Base-by-base conservation (phyloP, 2,888 invertebrate genomes). In the Ornithoptera priamus region DNA sequence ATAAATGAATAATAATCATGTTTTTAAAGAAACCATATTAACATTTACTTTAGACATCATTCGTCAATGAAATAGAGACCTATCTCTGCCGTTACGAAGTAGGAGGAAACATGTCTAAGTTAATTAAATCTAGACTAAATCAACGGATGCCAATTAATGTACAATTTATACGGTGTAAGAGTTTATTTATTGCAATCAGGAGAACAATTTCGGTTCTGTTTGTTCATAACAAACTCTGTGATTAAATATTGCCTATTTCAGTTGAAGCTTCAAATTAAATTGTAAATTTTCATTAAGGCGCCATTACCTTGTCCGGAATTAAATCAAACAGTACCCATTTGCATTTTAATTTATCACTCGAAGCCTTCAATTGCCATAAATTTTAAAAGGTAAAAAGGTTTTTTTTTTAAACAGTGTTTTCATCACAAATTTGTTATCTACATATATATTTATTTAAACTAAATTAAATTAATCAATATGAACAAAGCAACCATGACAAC, bases 281-380 rank as follows among this genome's bases (percentile, higher is more conserved):
- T 57, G n/a, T 57, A 57, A 57, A 57, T 57, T 57, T 57, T 57
- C 57, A 57, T 57, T 57, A 20, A 8, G 57, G 20, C 57, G 57
- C 57, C 20, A 20, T 57, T 57, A 57, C n/a, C 57, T 57, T 57
- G 20, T 8, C 2, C 57, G 57, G 57, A 20, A 57, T 57, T 57
- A 57, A 57, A 57, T 57, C 57, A 57, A 57, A 57, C 57, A 57
- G n/a, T 57, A 57, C 57, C 57, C 57, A 57, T 57, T 57, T 57
- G 57, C 57, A 57, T 57, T 57, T 57, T 57, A 57, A 57, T 57
- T 57, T 57, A 57, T 50, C 50, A 57, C 57, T 57, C n/a, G 10
- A 57, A 20, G 20, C 57, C 12, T n/a, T 20, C 20, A 57, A 1
- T 18, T 18, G 7, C 7, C 20, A 20, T 20, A 18, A 57, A 57